Base-by-base conservation (phyloP, 2,797 vertebrate genomes). In the Pampus argenteus region DNA sequence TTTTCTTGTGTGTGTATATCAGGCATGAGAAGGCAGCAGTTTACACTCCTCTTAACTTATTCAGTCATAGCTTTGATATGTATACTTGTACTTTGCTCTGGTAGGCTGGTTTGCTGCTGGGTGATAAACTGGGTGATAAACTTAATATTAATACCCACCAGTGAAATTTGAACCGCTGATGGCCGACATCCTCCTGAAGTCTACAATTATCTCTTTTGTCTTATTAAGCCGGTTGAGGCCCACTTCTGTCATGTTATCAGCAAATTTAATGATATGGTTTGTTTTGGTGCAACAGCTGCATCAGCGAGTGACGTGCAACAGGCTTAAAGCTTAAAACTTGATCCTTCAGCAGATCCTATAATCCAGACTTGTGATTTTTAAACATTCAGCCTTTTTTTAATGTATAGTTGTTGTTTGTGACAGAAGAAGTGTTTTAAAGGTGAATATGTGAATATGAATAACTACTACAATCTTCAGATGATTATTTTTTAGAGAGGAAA, bases 401-500 rank as follows among this genome's bases (percentile, higher is more conserved):
- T 17, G 15, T 42, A 13, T 38, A 17, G 2, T 42, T 15, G 38
- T 40, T 34, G 9, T 40, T 42, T 42, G 40, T 18, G 15, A 42
- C 40, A 42, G 7, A 42, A 42, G 17, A 17, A 2, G 14, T 17
- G 14, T 42, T 42, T 42, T 44, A 44, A 44, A 44, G 40, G 40
- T 44, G 5, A 14, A 44, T 18, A 44, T 7, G 11, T 36, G 34
- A 29, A 7, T 3, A 13, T 36, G 17, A 7, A 18, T 15, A 17
- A 44, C 40, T 18, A 44, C 17, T 18, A 50, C 5, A 2, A 3
- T 5, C 31, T 48, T 5, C 1, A 3, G 26, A 23, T 18, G 18
- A 40, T 10, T 28, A 23, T 67, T n/a, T 40, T 9, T n/a, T 11
- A 13, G 34, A 2, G 51, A 76, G 65, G 64, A 78, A 72, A 52